Evolutionary conservation across 2,797 vertebrate genomes (phyloP).

Genomic region (Esox masquinongy): DNA sequence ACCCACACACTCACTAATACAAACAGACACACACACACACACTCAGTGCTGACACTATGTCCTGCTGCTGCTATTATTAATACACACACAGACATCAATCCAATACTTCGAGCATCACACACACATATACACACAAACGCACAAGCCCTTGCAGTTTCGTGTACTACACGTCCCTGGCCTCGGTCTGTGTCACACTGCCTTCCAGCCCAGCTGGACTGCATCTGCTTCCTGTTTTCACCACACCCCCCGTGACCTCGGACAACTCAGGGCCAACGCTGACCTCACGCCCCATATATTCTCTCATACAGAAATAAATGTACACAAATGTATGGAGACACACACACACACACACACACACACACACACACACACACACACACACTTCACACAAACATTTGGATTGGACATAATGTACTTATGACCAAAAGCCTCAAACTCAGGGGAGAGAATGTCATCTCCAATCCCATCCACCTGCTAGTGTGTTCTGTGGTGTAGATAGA

Average conservation of each 20-base stretch:
- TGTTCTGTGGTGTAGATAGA: too few species aligned
- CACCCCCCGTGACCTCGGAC: conserved; percentile 36
- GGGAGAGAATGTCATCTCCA: conserved; percentile 26
- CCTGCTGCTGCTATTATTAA: background rate
- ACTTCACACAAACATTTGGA: background rate
- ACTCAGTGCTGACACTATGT: too few species aligned
- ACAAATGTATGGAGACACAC: background rate
- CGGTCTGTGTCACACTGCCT: conserved; percentile 37
- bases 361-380: conserved; percentile 29
- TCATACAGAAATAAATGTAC: conserved; percentile 27
- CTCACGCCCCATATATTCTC: conserved; percentile 39
- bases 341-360: background rate
- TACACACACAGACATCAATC: conserved; percentile 12
- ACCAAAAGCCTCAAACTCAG: conserved; percentile 6
- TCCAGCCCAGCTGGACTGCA: conserved; percentile 53
- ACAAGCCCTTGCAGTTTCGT: conserved; percentile 17
- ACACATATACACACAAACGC: conserved; percentile 6
- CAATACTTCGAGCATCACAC: too few species aligned
- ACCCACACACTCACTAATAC: too few species aligned
- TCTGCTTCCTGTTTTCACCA: conserved; percentile 59
- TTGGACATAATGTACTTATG: background rate
- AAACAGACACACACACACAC: too few species aligned
- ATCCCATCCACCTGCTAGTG: conserved; percentile 29
- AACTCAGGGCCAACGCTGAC: conserved; percentile 15
- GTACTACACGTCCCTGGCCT: conserved; percentile 39